Evolutionary conservation across 1,140 invertebrate genomes (phyloP), one percentile per base, ranked within the genome.

Genomic region (Dendrolimus kikuchii): DNA sequence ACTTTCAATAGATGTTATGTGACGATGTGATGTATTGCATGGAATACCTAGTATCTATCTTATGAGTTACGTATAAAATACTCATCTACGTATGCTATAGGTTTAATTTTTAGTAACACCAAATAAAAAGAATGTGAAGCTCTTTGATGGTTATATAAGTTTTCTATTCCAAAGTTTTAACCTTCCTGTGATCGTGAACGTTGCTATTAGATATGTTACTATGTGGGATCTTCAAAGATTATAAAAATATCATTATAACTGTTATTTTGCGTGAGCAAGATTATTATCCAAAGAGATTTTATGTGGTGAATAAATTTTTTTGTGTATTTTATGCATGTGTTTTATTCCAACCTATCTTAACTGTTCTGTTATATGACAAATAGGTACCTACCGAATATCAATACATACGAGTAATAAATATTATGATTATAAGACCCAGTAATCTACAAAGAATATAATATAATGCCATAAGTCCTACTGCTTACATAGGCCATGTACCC

Each of bases 291-390:
- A 77, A 71, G 68, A 82, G 80, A 80, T 77, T 82, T 83, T 86
- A 85, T 85, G 81, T 86, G 81, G 81, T 85, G 74, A 84, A 84
- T 85, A 86, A 82, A 81, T 72, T 83, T 82, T 70, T 81, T 86
- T 81, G 71, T 83, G 77, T 81, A 82, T 75, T 80, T 72, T 74
- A 60, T 5, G 6, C 5, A 7, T 23, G 49, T 39, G 6, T 41
- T 42, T 51, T 51, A 41, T 41, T 51, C 8, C 37, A 45, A 7
- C n/a, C n/a, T 42, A 4, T n/a, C 43, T 7, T 45, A 3, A 45
- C 5, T 9, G 23, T 45, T n/a, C 43, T 10, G 23, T 5, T 45
- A 3, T 45, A n/a, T 8, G 5, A 9, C 5, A 42, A 7, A 42
- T 4, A n/a, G 7, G 3, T 42, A 7, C 5, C 41, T 9, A 44